Evolutionary conservation across 2,888 invertebrate species (phyloP).

Genomic region (Agrochola litura): DNA sequence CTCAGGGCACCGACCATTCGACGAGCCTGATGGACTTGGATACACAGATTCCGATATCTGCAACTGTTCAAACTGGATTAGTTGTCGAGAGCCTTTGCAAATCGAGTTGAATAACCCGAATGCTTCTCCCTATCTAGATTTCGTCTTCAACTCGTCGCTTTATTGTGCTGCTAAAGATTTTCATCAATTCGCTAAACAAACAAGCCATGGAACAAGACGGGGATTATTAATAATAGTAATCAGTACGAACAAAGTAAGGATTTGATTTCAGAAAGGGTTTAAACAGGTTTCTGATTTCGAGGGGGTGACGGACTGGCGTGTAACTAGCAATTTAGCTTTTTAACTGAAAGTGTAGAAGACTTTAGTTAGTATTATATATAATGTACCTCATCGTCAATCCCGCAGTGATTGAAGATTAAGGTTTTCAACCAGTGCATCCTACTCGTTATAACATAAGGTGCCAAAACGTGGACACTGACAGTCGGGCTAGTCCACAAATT

Average conservation of each 20-base stretch:
- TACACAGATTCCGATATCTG: slow-evolving; percentile 75
- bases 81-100: slow-evolving; percentile 73
- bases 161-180: slow-evolving; percentile 42
- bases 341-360: not conserved
- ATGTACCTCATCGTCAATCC: too few species aligned
- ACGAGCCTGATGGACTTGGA: slow-evolving; percentile 73
- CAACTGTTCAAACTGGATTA: slow-evolving; percentile 76
- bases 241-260: slow-evolving; percentile 19
- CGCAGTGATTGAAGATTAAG: too few species aligned
- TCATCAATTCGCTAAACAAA: slow-evolving; percentile 7
- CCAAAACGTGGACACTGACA: too few species aligned
- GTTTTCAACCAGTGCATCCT: too few species aligned
- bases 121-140: slow-evolving; percentile 63
- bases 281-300: slow-evolving; percentile 29
- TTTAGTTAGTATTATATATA: not conserved
- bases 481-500: too few species aligned
- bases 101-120: slow-evolving; percentile 70
- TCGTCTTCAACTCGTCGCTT: slow-evolving; percentile 59
- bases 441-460: too few species aligned
- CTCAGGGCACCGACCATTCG: slow-evolving; percentile 67
- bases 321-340: not conserved
- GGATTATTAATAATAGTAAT: slow-evolving; percentile 18
- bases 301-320: not conserved
- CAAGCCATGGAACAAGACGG: slow-evolving; percentile 5
- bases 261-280: slow-evolving; percentile 22